Conservation (phyloP, 2,888 invertebrate species). For the Allophyes oxyacanthae region DNA sequence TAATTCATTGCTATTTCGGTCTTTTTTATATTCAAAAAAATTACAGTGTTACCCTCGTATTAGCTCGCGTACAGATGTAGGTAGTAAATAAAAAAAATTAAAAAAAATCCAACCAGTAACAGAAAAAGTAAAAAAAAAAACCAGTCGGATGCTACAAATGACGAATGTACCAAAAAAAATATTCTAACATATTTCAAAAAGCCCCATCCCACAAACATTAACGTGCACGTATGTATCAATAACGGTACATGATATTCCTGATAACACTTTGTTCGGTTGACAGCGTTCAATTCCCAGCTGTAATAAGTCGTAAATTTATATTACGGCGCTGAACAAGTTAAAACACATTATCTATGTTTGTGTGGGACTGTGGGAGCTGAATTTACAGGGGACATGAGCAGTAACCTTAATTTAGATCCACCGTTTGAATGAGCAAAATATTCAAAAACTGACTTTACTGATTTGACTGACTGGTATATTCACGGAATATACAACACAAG, state of each 20-base stretch:
- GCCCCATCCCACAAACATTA: not conserved
- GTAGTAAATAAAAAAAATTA: too few relatives aligned
- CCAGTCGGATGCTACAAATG: not conserved
- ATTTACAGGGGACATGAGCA: slow-evolving; percentile 7
- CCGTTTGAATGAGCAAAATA: not conserved
- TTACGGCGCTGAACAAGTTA: slow-evolving; percentile 59
- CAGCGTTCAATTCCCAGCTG: slow-evolving; percentile 73
- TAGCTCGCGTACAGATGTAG: too few relatives aligned
- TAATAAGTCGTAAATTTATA: slow-evolving; percentile 77
- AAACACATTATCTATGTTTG: slow-evolving; percentile 41
- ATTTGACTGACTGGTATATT: too few relatives aligned
- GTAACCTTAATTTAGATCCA: slow-evolving; percentile 25
- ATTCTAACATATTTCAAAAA: slow-evolving; percentile 11
- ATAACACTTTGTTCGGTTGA: slow-evolving; percentile 63
- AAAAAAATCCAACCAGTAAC: too few relatives aligned
- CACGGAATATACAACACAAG: too few relatives aligned
- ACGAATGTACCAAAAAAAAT: not conserved
- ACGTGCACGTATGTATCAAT: slow-evolving; percentile 31
- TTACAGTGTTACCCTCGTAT: too few relatives aligned
- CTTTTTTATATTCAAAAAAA: too few relatives aligned
- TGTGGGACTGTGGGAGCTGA: slow-evolving; percentile 16
- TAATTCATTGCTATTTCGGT: too few relatives aligned
- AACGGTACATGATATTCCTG: slow-evolving; percentile 41
- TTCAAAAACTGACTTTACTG: too few relatives aligned
- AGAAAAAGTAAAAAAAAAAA: too few relatives aligned